phyloP scores from a whole-genome alignment of 2,113 vertebrate species.

The Platycercus adscitus region DNA sequence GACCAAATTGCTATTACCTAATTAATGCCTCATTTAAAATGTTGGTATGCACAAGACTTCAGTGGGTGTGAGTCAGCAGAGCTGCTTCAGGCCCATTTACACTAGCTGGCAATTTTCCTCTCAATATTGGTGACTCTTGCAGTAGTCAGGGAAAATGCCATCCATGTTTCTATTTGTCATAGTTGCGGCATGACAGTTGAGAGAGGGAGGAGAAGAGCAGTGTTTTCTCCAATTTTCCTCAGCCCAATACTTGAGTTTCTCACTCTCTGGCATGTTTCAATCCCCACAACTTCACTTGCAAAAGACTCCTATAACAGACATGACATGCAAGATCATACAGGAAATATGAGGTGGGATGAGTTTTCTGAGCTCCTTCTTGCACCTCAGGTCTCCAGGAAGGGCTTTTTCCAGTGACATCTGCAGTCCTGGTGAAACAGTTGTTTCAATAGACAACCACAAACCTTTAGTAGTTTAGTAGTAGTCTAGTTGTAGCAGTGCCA shows the following conservation, averaged over 20 bases:
- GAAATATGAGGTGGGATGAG: not conserved
- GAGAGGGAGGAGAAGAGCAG: not conserved
- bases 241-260: not conserved
- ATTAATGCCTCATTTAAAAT: conserved; percentile 17
- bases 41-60: not conserved
- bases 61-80: not conserved
- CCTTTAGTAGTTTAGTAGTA: not conserved
- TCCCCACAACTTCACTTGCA: not conserved
- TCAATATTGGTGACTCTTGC: not conserved
- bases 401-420: not conserved
- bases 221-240: not conserved
- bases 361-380: not conserved
- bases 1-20: not conserved
- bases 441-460: not conserved
- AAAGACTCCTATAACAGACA: not conserved
- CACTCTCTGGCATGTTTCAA: not conserved
- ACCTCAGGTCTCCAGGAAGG: not conserved
- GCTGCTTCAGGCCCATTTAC: not conserved
- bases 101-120: not conserved
- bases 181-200: not conserved
- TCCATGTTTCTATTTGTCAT: conserved; percentile 23
- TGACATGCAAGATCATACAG: not conserved
- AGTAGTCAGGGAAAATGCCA: not conserved
- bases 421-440: not conserved
- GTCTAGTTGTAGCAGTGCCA: not conserved